Base-by-base conservation (phyloP, 2,797 vertebrate genomes). In the Pseudopleuronectes americanus region DNA sequence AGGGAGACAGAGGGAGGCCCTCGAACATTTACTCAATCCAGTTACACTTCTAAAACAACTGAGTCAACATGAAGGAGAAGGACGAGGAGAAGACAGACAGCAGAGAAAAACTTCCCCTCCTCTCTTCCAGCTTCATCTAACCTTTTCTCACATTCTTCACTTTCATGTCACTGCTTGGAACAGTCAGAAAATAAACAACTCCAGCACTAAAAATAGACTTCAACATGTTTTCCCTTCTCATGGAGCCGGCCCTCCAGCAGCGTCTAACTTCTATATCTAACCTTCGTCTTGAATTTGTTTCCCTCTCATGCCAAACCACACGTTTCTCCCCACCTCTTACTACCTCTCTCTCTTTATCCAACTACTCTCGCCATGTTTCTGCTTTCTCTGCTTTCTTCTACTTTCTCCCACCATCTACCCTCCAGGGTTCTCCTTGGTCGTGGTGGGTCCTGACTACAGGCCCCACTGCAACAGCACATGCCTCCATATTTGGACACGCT, bases 401-500 rank as follows among this genome's bases (percentile, higher is more conserved):
- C 74, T 71, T 69, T 83, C 85, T 83, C 63, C 43, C 56, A 28
- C 49, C 71, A 67, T 24, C 71, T 49, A 49, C 56, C 75, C 81
- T 74, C 62, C 48, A 38, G 60, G 70, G 80, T 74, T 84, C 77
- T 84, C 77, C 70, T 80, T 79, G 74, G 79, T 85, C 82, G 53
- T 65, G 79, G 68, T 71, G 71, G 84, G 82, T 86, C 89, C 90
- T 87, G 89, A 91, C 89, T 91, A 89, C 82, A 57, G 74, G 78
- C 69, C 73, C 80, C 68, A 31, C 31, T 77, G 89, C 80, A 88
- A 80, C 79, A 88, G 87, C 90, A 87, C 87, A 94, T 88, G 89
- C 87, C 92, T 93, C 94, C 93, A 94, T 94, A 95, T 95, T 94
- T 93, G 94, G 93, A 90, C 91, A 94, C 76, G 54, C 77, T 77